These are phyloP conservation scores for Rousettus madagascariensis DNA, from an alignment of 2,797 vertebrate genomes.

Conservation along the genomic window DNA sequence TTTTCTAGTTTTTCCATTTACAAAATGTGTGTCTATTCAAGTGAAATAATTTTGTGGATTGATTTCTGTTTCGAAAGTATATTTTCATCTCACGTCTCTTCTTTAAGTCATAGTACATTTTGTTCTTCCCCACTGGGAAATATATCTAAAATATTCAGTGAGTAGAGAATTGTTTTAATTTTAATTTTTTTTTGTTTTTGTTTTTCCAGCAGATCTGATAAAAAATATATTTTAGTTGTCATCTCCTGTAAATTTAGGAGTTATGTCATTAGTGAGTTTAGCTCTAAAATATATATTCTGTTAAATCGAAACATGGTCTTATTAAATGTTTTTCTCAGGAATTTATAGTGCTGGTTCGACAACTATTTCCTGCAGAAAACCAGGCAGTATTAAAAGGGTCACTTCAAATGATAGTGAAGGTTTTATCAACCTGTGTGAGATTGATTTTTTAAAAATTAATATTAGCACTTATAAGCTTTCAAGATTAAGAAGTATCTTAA, in stretches of 20 bases:
- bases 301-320: slow-evolving; percentile 48
- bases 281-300: background rate
- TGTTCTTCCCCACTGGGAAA: background rate
- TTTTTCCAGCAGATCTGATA: background rate
- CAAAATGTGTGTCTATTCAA: background rate
- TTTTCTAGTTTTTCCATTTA: background rate
- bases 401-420: background rate
- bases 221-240: background rate
- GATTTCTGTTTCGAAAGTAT: background rate
- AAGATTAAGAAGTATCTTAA: slow-evolving; percentile 50
- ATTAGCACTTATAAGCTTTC: background rate
- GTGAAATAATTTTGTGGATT: background rate
- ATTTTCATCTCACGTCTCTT: background rate
- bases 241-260: background rate
- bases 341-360: slow-evolving; percentile 9
- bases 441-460: slow-evolving; percentile 70
- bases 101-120: background rate
- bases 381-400: slow-evolving; percentile 59
- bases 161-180: background rate
- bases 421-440: slow-evolving; percentile 47
- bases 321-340: slow-evolving; percentile 55
- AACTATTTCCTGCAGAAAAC: slow-evolving; percentile 67
- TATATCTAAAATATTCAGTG: slow-evolving; percentile 3
- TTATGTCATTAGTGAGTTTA: background rate
- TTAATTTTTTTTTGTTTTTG: slow-evolving; percentile 9